Percentiles rank a stretch among this genome's conserved stretches.
Conservation (phyloP, 2,113 vertebrate genomes). For the Clarias magur region DNA sequence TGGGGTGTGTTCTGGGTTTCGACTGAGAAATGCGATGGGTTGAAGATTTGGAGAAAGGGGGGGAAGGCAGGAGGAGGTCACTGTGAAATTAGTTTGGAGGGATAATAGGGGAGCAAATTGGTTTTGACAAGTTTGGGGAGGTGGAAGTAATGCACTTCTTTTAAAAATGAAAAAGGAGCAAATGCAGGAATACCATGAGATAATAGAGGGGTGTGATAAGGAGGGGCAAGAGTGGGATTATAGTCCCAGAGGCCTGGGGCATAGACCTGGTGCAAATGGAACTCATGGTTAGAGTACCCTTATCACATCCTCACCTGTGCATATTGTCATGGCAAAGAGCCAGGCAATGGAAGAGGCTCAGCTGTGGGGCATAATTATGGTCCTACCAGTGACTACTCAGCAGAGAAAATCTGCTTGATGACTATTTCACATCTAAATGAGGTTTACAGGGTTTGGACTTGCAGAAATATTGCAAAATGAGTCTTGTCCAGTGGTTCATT, state of each 20-base stretch:
- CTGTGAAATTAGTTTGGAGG: constrained; percentile 74
- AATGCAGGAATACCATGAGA: constrained; percentile 77
- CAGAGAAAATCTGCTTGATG: constrained; percentile 29
- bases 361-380: constrained; percentile 45
- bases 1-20: constrained; percentile 72
- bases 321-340: constrained; percentile 51
- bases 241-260: constrained; percentile 55
- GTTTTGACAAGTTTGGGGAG: constrained; percentile 81
- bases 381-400: constrained; percentile 20
- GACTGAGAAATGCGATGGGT: constrained; percentile 65
- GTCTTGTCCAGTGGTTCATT: neutral
- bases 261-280: constrained; percentile 37
- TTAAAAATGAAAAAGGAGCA: constrained; percentile 73
- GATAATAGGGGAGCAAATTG: constrained; percentile 83
- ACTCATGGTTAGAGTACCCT: constrained; percentile 9
- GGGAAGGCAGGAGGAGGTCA: constrained; percentile 66
- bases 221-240: constrained; percentile 42
- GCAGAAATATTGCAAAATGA: constrained; percentile 19
- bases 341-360: constrained; percentile 46
- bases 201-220: constrained; percentile 69
- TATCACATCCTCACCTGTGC: constrained; percentile 53
- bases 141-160: constrained; percentile 79
- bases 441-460: constrained; percentile 30
- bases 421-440: constrained; percentile 33
- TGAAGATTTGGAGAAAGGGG: constrained; percentile 57